Conservation (phyloP, 1,140 invertebrate genomes). For the Pseudomyrmex sp. region DNA sequence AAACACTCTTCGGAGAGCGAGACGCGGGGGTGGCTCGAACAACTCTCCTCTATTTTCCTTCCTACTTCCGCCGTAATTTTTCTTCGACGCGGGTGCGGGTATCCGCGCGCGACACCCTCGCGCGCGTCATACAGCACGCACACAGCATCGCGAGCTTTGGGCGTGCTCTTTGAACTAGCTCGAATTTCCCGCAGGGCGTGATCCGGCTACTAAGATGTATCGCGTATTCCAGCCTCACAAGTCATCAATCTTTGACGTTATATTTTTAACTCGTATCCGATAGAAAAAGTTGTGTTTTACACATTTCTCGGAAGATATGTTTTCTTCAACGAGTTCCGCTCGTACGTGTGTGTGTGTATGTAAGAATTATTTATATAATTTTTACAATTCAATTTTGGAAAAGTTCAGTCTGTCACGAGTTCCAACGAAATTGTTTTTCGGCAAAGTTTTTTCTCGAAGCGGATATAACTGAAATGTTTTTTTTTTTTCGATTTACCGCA, state of each 20-base stretch:
- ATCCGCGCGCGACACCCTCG: constrained; percentile 26
- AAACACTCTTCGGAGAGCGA: constrained; percentile 77
- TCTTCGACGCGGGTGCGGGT: constrained; percentile 15
- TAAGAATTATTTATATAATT: too few species aligned
- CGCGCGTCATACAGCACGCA: constrained; percentile 16
- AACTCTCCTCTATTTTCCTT: constrained; percentile 46
- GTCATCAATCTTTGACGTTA: constrained; percentile 1
- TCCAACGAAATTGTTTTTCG: too few species aligned
- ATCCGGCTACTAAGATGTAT: constrained; percentile 6
- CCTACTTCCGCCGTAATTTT: constrained; percentile 42
- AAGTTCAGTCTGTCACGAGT: too few species aligned
- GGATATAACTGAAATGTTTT: too few species aligned
- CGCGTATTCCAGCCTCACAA: background rate
- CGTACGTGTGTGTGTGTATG: too few species aligned
- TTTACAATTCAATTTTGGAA: too few species aligned
- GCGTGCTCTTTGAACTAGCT: constrained; percentile 62
- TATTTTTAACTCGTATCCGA: background rate
- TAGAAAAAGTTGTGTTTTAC: too few species aligned
- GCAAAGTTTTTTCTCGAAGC: too few species aligned
- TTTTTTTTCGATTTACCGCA: too few species aligned
- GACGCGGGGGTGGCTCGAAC: constrained; percentile 22
- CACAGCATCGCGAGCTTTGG: constrained; percentile 31
- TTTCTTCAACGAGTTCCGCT: too few species aligned
- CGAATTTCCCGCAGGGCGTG: constrained; percentile 58
- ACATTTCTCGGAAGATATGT: too few species aligned